Conservation (phyloP, 2,113 vertebrate species). For the Gymnarchus niloticus region DNA sequence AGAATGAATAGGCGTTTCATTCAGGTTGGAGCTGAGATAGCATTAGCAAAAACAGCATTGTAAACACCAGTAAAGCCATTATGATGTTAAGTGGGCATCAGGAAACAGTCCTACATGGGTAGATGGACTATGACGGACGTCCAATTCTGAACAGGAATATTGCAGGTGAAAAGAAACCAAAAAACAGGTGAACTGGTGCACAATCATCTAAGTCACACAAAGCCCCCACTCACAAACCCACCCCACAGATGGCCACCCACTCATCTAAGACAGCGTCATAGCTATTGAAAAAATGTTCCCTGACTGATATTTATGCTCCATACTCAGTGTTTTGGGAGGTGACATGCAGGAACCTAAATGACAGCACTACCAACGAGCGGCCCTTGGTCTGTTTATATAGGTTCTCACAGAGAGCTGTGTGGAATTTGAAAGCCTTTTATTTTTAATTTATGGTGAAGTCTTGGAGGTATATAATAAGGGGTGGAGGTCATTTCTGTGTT, state of each 20-base stretch:
- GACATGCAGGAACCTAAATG: not conserved
- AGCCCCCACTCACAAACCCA: not conserved
- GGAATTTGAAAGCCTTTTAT: conserved; percentile 8
- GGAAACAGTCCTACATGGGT: not conserved
- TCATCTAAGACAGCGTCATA: not conserved
- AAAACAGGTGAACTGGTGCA: not conserved
- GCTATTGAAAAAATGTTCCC: not conserved
- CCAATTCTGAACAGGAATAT: not conserved
- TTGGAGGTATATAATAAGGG: conserved; percentile 44
- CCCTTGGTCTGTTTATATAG: not conserved
- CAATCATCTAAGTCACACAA: not conserved
- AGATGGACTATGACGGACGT: not conserved
- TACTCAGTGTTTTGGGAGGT: not conserved
- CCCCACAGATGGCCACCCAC: not conserved
- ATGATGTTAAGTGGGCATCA: not conserved
- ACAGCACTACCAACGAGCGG: not conserved
- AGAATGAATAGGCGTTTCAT: not conserved
- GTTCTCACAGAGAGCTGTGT: not conserved
- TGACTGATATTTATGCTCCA: not conserved
- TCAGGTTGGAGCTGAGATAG: not conserved
- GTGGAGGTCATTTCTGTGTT: conserved; percentile 46
- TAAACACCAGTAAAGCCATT: not conserved
- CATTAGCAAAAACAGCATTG: not conserved
- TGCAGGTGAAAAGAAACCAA: not conserved
- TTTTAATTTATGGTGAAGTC: conserved; percentile 53